phyloP scores from a whole-genome alignment of 2,113 vertebrate species.

The Cyprichromis sp. region DNA sequence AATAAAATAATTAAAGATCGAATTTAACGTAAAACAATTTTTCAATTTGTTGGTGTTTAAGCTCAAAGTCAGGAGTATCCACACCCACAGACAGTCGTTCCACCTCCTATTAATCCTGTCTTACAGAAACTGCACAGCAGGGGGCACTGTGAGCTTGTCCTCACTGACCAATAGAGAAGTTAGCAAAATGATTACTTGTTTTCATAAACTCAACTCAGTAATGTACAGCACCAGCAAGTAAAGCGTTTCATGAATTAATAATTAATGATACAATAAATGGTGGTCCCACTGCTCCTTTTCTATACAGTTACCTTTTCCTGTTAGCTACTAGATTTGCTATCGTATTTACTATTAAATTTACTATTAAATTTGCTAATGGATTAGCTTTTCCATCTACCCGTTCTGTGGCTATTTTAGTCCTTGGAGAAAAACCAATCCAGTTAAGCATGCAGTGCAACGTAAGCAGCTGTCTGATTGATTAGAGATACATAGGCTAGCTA shows the following conservation, averaged over 20 bases:
- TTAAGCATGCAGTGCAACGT: not conserved
- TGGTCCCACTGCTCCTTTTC: not conserved
- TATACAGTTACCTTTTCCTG: not conserved
- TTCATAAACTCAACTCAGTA: not conserved
- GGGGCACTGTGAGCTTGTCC: not conserved
- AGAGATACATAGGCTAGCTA: not conserved
- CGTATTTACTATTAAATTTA: not conserved
- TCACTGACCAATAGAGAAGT: not conserved
- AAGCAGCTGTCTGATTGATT: not conserved
- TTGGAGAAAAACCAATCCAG: not conserved
- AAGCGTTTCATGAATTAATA: not conserved
- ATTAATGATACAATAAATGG: not conserved
- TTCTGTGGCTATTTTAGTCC: not conserved
- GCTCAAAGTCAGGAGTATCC: not conserved
- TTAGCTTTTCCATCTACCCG: not conserved
- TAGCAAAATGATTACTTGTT: not conserved
- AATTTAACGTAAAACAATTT: not conserved
- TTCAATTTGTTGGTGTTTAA: not conserved
- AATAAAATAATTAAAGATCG: not conserved
- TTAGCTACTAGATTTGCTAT: not conserved
- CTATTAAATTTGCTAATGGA: not conserved
- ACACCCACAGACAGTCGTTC: not conserved
- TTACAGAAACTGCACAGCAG: not conserved
- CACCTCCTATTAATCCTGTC: not conserved
- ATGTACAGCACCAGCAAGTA: not conserved